Base-by-base conservation (phyloP, 1,140 invertebrate genomes). In the Vanessa tameamea region DNA sequence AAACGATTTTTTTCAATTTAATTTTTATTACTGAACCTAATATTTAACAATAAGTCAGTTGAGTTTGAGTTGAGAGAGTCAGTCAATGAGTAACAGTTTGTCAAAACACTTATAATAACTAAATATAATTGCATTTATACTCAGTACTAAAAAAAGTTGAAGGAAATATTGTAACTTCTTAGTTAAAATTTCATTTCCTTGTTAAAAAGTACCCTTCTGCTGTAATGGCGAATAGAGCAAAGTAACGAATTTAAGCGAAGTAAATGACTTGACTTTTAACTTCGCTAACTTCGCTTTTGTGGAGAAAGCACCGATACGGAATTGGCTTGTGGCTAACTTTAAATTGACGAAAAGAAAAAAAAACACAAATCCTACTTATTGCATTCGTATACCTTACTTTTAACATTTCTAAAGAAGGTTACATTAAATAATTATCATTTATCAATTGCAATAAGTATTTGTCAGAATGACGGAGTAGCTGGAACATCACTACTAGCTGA, bases 251-350 rank as follows among this genome's bases (percentile, higher is more conserved):
- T 73, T 73, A 51, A 67, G 72, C 61, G 23, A 61, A 73, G 65
- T 73, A 47, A 73, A 73, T 73, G 72, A 73, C 72, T 73, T 69
- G 14, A 61, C 67, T 69, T 69, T 69, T 61, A 64, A 72, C 20
- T 59, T 61, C n/a, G 53, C 71, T 67, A 72, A 61, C 64, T 72
- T 72, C 55, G 64, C 64, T 67, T 72, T 72, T 67, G 50, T 47
- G 26, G 20, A 72, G 61, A 72, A 67, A 72, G 64, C 64, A 55
- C 69, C 63, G 61, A 72, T 64, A 64, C 57, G 63, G 37, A 48
- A 31, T 61, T 61, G 53, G 43, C 47, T 72, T 67, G 55, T 26
- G 65, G 65, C 20, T 61, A 73, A 73, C 55, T 73, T 68, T 59
- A 61, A 68, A 73, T 73, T 68, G 55, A 63, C 31, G 37, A 48